Base-by-base conservation (phyloP, 2,113 vertebrate genomes). In the Zosterops japonicus region DNA sequence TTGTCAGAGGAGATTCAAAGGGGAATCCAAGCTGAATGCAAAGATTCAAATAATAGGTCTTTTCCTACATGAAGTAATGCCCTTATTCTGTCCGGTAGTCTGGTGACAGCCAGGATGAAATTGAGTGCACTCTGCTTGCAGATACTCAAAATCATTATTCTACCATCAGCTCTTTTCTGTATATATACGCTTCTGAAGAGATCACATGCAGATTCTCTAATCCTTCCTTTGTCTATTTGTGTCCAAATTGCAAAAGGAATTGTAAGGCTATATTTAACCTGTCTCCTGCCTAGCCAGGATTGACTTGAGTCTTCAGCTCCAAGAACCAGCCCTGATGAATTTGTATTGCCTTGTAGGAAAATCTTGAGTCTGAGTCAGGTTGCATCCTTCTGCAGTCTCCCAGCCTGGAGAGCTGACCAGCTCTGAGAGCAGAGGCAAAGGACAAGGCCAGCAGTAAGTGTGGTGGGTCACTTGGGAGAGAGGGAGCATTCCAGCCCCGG, bases 401-500 rank as follows among this genome's bases (percentile, higher is more conserved):
- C n/a, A 36, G 27, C 9, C 22, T 41, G 41, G 24, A 56, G 22
- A 63, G 22, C 8, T 2, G 2, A 7, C 21, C 31, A 21, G 1
- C 28, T 71, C 39, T 25, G 57, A 79, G 57, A 81, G 15, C 1
- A 15, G 25, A 83, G 9, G 2, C 39, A 36, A 20, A 50, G 31
- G 2, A 5, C 22, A 53, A 59, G 9, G 28, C 5, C 11, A 28
- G 3, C 2, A 41, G 6, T 14, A n/a, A 72, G 28, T 7, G 2
- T 13, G 14, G 4, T 27, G 42, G 8, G 9, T 31, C 5, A 0
- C 55, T 25, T 3, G 1, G 14, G 0, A 53, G 15, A 50, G 10
- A 21, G 21, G 49, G 29, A 80, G 29, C 9, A 14, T 33, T 76
- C 31, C 47, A 79, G 36, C 16, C 47, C 60, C 28, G 60, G 31